Evolutionary conservation across 2,888 invertebrate species (phyloP).

Genomic region (Mesochorus sp.): DNA sequence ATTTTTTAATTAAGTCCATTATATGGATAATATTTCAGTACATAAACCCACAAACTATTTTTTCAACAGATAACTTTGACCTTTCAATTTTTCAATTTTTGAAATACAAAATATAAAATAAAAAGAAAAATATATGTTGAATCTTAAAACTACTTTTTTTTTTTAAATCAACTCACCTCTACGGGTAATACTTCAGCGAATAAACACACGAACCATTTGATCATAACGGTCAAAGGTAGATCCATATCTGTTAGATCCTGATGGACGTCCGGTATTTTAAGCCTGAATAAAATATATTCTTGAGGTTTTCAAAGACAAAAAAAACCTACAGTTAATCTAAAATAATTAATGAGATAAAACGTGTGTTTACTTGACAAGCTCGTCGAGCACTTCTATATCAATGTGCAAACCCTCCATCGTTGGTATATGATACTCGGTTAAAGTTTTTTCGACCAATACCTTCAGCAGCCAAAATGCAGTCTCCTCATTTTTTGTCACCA

Average conservation of each 20-base stretch:
- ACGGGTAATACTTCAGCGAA: constrained; percentile 96
- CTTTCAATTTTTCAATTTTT: too few species aligned
- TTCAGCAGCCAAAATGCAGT: constrained; percentile 96
- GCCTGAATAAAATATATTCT: constrained; percentile 81
- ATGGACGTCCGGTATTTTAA: constrained; percentile 91
- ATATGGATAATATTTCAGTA: too few species aligned
- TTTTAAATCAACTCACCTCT: constrained; percentile 84
- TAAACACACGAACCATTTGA: constrained; percentile 98
- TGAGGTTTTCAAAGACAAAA: background rate
- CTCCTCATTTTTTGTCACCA: constrained; percentile 95
- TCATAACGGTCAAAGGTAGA: constrained; percentile 95
- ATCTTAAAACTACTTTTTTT: background rate
- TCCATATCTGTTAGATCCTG: constrained; percentile 91
- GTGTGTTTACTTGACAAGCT: constrained; percentile 86
- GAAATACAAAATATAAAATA: too few species aligned
- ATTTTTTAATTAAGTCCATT: too few species aligned
- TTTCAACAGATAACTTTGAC: too few species aligned
- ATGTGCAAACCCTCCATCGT: constrained; percentile 95
- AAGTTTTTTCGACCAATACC: constrained; percentile 92
- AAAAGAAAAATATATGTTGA: background rate
- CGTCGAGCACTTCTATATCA: constrained; percentile 94
- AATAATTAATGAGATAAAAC: background rate
- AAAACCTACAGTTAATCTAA: background rate
- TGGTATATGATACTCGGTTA: constrained; percentile 94
- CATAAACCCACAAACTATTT: too few species aligned